A percentile compares a stretch with the other conserved stretches of the same genome.
Conservation (phyloP, 2,113 vertebrate species). For the Xenopus borealis region DNA sequence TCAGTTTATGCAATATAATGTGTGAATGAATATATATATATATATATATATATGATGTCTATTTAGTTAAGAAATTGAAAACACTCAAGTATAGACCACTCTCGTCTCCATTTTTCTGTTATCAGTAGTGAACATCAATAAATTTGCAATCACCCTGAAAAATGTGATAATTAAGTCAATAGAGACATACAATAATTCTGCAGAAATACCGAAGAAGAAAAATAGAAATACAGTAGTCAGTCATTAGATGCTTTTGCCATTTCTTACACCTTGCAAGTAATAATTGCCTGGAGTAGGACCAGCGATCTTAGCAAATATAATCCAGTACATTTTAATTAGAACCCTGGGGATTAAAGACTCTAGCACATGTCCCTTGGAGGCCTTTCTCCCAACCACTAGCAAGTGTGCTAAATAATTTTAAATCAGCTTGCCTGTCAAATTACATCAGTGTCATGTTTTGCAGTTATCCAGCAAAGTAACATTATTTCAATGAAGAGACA, state of each 20-base stretch:
- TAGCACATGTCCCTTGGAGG: constrained; percentile 61
- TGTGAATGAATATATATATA: too few relatives aligned
- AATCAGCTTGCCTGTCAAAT: constrained; percentile 73
- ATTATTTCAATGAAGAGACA: constrained; percentile 49
- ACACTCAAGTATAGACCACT: too few relatives aligned
- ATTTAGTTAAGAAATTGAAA: too few relatives aligned
- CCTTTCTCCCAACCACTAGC: constrained; percentile 53
- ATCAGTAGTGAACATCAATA: too few relatives aligned
- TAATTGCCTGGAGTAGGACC: constrained; percentile 72
- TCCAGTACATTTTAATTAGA: constrained; percentile 79
- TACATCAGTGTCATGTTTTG: constrained; percentile 65
- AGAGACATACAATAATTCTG: too few relatives aligned
- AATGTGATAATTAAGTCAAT: too few relatives aligned
- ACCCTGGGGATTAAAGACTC: constrained; percentile 66
- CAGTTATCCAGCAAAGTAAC: constrained; percentile 62
- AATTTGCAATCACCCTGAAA: too few relatives aligned
- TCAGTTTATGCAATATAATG: too few relatives aligned
- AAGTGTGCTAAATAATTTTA: constrained; percentile 72
- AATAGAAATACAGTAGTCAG: too few relatives aligned
- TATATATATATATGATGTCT: too few relatives aligned
- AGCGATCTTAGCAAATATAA: constrained; percentile 72
- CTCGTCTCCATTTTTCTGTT: too few relatives aligned
- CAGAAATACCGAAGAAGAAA: too few relatives aligned
- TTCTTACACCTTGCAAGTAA: constrained; percentile 70
- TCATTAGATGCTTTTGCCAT: neutral